Evolutionary conservation across 2,113 vertebrate genomes (phyloP).

Genomic region (Cryptomyrus ogoouensis): DNA sequence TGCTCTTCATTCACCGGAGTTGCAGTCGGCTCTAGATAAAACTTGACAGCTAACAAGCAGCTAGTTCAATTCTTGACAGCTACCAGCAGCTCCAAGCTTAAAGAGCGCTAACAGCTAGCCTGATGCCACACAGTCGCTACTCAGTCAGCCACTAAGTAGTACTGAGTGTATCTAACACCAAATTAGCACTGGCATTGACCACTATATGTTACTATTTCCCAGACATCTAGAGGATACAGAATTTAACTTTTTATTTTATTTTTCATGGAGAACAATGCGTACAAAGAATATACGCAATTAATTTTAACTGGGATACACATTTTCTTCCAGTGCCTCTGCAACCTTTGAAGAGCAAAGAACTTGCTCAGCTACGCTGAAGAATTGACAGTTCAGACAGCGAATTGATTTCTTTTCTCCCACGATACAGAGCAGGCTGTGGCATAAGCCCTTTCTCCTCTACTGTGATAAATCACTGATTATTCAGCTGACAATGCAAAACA

Average conservation of each 20-base stretch:
- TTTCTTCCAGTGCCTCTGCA: background rate
- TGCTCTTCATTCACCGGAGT: background rate
- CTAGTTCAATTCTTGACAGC: background rate
- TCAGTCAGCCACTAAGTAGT: background rate
- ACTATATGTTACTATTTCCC: background rate
- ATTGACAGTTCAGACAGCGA: conserved; percentile 15
- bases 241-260: background rate
- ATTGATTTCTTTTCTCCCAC: conserved; percentile 6
- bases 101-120: background rate
- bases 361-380: background rate
- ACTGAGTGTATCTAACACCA: background rate
- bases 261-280: background rate
- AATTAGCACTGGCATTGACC: background rate
- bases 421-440: background rate
- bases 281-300: background rate
- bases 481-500: conserved; percentile 46
- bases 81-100: background rate
- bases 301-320: background rate
- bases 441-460: conserved; percentile 12
- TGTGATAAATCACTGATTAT: conserved; percentile 41
- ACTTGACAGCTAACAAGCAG: conserved; percentile 9
- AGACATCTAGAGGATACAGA: background rate
- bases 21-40: background rate
- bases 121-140: background rate
- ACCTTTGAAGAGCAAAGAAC: conserved; percentile 7